phyloP scores from a whole-genome alignment of 2,888 invertebrate species.

The Calameuta pallipes region DNA sequence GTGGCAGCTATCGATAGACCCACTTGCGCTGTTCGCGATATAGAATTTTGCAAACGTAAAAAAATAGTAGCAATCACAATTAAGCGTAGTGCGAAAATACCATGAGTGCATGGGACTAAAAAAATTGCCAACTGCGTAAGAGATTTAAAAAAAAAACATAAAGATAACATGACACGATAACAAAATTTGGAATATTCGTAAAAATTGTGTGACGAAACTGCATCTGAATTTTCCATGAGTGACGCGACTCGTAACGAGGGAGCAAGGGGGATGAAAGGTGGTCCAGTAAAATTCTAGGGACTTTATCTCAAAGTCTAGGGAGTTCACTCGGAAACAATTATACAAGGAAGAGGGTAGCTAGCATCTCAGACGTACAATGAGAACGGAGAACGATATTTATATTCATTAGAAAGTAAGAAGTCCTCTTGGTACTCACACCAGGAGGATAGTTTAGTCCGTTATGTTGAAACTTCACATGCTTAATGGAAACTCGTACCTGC shows the following conservation, averaged over 20 bases:
- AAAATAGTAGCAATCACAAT: background rate
- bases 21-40: background rate
- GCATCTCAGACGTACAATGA: constrained; percentile 7
- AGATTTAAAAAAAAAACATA: background rate
- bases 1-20: background rate
- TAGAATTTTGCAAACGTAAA: background rate
- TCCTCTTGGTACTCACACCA: constrained; percentile 2
- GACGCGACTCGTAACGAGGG: background rate
- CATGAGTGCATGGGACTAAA: background rate
- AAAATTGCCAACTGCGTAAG: background rate
- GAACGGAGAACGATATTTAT: constrained; percentile 41
- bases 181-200: background rate
- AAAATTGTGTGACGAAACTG: background rate
- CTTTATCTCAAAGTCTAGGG: constrained; percentile 40
- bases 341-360: constrained; percentile 20
- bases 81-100: background rate
- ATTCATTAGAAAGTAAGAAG: constrained; percentile 49
- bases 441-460: background rate
- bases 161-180: background rate
- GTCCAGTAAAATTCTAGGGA: constrained; percentile 46
- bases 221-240: background rate
- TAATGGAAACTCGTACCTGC: constrained; percentile 38
- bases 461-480: constrained; percentile 28
- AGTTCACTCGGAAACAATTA: constrained; percentile 50
- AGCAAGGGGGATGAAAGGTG: constrained; percentile 7